Base-by-base conservation (phyloP, 2,113 vertebrate species). In the Bos javanicus region DNA sequence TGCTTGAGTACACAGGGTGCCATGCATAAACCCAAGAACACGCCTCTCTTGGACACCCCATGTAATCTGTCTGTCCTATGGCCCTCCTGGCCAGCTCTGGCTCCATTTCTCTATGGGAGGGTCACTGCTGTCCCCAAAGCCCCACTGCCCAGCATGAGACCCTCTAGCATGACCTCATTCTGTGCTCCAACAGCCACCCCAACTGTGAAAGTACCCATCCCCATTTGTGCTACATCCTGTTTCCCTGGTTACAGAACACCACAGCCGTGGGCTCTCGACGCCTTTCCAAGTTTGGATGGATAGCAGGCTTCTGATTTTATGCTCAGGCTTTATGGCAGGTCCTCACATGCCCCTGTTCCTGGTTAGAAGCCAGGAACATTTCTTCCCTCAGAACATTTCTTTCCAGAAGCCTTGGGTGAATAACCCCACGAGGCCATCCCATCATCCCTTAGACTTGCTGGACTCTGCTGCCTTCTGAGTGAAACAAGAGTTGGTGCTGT, bases 51-150 rank as follows among this genome's bases (percentile, higher is more conserved):
- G 23, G 76, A 28, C 12, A 5, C 11, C n/a, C 46, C 15, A 0
- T 9, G 71, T 33, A 87, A 3, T 26, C 71, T 1, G 8, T 26
- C 78, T 1, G 14, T 54, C 39, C 2, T 1, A 0, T 11, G 0
- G 7, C 62, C 11, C 39, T 74, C 15, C 28, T n/a, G 14, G 8
- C 15, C 64, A 71, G 36, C 36, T 60, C 59, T 7, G 33, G 85
- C 0, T 6, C 50, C 33, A 6, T 11, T 21, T 85, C 64, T 76
- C 25, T 6, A 1, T 1, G 17, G 33, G 7, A 80, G 13, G 23
- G 21, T 74, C 54, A 21, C 17, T 7, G 33, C 4, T 54, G 57
- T 17, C 7, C 36, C 67, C 76, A 52, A 26, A 82, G 54, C 1
- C n/a, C 91, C 50, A 16, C 3, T 12, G 8, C 30, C 52, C 56